Base-by-base conservation (phyloP, 2,797 vertebrate genomes). In the Scolopax bukidnonensis region DNA sequence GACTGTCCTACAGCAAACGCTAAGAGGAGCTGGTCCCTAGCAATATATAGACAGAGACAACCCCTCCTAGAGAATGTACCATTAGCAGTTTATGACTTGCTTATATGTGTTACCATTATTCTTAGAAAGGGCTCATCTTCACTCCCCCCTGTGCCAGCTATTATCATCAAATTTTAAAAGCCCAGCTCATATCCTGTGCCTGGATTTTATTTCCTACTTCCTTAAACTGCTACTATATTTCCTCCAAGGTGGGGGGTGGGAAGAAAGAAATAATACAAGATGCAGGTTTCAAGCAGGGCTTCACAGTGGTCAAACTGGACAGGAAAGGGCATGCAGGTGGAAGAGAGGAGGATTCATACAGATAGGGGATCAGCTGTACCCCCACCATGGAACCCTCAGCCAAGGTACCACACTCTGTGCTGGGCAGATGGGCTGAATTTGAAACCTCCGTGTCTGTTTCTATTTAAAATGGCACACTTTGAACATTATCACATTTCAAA, bases 141-240 rank as follows among this genome's bases (percentile, higher is more conserved):
- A 54, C 48, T 93, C 80, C 64, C 33, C 70, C 57, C 59, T 40
- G 61, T 81, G 74, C 32, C 88, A 95, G 74, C 67, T 90, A 89
- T 94, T 96, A 90, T 85, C 85, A 92, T 83, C 85, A 94, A 78
- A 87, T 57, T 50, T 84, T 90, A 95, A 84, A 45, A 90, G 71
- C 28, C 61, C 57, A 53, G 38, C 23, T 59, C 43, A 65, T 76
- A 61, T 93, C 71, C 70, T 80, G 36, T 32, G 53, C 61, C 92
- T 92, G 57, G 18, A 75, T 84, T 82, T 81, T 50, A 93, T 84
- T 94, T 82, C 50, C 60, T 77, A 36, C 79, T 89, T 87, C 73
- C 76, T 82, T 77, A 28, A 90, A 74, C 59, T 36, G 36, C 36
- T 74, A 30, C 91, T 64, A 36, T 51, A 38, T 18, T 83, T 71